Conservation (phyloP, 2,113 vertebrate genomes). For the Toxostoma redivivum region DNA sequence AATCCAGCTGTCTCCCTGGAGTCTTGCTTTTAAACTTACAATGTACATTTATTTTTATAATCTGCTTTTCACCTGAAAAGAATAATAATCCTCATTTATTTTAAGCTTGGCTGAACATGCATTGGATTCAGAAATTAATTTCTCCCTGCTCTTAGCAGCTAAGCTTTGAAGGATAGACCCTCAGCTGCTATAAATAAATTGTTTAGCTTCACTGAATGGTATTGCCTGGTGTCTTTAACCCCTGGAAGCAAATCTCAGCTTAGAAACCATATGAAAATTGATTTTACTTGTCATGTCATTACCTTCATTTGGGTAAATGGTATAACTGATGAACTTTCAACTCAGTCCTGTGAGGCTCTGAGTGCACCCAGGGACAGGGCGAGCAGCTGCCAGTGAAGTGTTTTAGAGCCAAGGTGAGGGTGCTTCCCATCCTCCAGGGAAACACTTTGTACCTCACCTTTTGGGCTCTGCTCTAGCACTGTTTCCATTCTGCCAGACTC, state of each 20-base stretch:
- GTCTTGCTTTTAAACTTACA: background rate
- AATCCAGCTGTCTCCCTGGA: background rate
- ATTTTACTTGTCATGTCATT: constrained; percentile 42
- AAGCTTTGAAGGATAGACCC: constrained; percentile 31
- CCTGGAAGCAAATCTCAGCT: constrained; percentile 37
- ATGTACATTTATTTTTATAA: constrained; percentile 34
- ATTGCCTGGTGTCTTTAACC: constrained; percentile 42
- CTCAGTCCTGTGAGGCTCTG: background rate
- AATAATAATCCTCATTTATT: constrained; percentile 49
- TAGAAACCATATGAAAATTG: constrained; percentile 51
- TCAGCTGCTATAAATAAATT: constrained; percentile 54
- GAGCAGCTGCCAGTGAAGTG: background rate
- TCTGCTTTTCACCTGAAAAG: constrained; percentile 56
- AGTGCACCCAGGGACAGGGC: background rate
- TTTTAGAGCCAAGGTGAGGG: background rate
- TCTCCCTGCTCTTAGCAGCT: constrained; percentile 21
- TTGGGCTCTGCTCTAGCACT: background rate
- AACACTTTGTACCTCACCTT: background rate
- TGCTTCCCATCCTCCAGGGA: background rate
- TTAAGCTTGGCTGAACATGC: constrained; percentile 48
- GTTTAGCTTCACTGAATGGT: constrained; percentile 19
- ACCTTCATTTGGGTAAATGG: constrained; percentile 27
- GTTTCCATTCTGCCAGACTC: background rate
- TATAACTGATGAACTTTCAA: background rate
- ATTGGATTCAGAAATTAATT: constrained; percentile 52